Percentiles rank a stretch among this genome's conserved stretches.
Evolutionary conservation across 2,113 vertebrate genomes (phyloP).

Genomic region (Dunckerocampus dactyliophorus): DNA sequence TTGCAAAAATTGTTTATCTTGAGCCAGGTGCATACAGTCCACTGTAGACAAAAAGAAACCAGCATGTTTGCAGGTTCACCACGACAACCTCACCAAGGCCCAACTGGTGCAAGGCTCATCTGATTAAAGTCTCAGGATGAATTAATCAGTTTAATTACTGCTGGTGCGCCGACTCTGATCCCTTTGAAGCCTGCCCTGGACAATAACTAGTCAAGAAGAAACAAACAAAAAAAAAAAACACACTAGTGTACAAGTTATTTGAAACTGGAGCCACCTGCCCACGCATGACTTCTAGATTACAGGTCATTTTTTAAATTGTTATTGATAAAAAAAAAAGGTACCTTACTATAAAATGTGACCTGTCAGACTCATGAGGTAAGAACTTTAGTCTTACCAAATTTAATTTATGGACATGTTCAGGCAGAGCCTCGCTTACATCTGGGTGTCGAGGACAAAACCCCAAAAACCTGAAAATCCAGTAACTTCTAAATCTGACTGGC

Average conservation of each 20-base stretch:
- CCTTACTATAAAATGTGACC: background rate
- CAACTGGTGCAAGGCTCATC: conserved; percentile 48
- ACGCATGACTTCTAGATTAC: background rate
- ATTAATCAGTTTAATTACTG: conserved; percentile 69
- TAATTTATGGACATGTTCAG: conserved; percentile 55
- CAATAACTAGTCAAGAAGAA: conserved; percentile 12
- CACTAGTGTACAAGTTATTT: background rate
- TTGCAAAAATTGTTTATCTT: too few species aligned
- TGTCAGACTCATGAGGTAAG: conserved; percentile 8
- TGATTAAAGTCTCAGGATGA: conserved; percentile 67
- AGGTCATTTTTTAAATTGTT: background rate
- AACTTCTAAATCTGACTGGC: conserved; percentile 26
- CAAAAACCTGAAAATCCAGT: conserved; percentile 64
- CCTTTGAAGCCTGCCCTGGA: conserved; percentile 36
- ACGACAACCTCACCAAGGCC: conserved; percentile 14
- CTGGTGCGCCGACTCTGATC: conserved; percentile 39
- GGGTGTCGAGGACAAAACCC: conserved; percentile 36
- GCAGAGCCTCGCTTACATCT: conserved; percentile 46
- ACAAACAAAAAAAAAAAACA: conserved; percentile 1
- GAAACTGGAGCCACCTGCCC: background rate
- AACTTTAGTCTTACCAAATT: conserved; percentile 27
- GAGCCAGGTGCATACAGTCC: too few species aligned
- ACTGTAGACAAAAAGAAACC: too few species aligned
- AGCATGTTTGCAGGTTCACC: too few species aligned
- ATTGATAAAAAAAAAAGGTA: too few species aligned